Evolutionary conservation across 2,888 invertebrate genomes (phyloP), one percentile per base, ranked within the genome.

Genomic region (Operophtera brumata): DNA sequence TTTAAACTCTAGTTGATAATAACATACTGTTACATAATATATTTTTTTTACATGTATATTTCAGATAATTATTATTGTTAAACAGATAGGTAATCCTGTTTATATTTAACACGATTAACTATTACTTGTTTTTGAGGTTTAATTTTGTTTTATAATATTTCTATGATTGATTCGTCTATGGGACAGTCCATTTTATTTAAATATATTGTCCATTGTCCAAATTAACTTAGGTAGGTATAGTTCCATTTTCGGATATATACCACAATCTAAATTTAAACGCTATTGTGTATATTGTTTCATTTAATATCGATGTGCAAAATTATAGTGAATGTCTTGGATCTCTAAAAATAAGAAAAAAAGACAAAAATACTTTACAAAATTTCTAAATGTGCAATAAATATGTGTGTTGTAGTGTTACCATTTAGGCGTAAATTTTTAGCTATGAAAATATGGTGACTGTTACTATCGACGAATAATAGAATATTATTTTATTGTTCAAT

Each of bases 381-480:
- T 90, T 90, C 90, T 91, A 88, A 90, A 90, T 90, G 91, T 91
- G 91, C 90, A 90, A 90, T 90, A 90, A 90, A 86, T 89, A 86
- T 90, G 90, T 90, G 90, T 90, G 90, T 90, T 85, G 90, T 90
- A 91, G 91, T 89, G 85, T 89, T 89, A 88, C 87, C 86, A 81
- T 89, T 58, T 89, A 89, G 88, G 89, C 86, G 82, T 89, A 86
- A 86, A 86, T 84, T 73, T 78, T 82, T 73, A 78, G 79, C 81
- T 78, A 66, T 67, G 73, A 75, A 78, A 79, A 70, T 82, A 80
- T 80, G 68, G 74, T 75, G 69, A 75, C 70, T 71, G 67, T 59
- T 67, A 56, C 60, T 69, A 57, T 65, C 58, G 59, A 64, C 54
- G 75, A 69, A 71, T 70, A 67, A 67, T 69, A 59, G 45, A 41